Evolutionary conservation across 1,140 invertebrate genomes (phyloP), one percentile per base, ranked within the genome.

Genomic region (Pinna nobilis): DNA sequence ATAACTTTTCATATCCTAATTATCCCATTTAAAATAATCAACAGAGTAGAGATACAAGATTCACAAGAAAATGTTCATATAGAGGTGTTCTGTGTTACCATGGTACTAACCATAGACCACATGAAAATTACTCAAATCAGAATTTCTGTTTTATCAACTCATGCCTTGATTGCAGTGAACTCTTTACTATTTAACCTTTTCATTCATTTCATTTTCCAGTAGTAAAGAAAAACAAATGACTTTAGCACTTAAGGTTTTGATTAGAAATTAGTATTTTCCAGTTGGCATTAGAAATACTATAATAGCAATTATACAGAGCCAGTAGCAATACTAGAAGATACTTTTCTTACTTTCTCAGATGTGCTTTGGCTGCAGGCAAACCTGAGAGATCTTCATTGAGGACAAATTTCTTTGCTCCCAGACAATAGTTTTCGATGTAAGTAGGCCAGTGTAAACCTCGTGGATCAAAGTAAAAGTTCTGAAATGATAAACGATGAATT

Each of bases 331-430:
- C 28, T 1, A 20, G 3, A 53, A 18, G 18, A 28, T n/a, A 37
- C 32, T 35, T 30, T 11, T 79, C 84, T 80, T 79, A 89, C 88
- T 83, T 87, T 69, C 79, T 83, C 28, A 88, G 64, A 63, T 87
- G 84, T 28, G 83, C 85, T 60, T 82, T 78, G 18, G 88, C 88
- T 49, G 87, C 86, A 18, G 85, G 85, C 25, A 89, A 35, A 5
- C 81, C 83, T 9, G 81, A 76, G 25, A 87, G 53, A 51, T 89
- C 87, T 75, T 89, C 88, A 63, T 89, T 88, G 37, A 89, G 74
- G n/a, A 89, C 59, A 74, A 82, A 89, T 70, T 85, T 84, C 79
- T 89, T 89, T 11, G 85, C 80, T 25, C 88, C 88, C 18, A 87
- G 65, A 76, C 85, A 88, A 74, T 88, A 88, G 67, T 88, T 85